phyloP scores from a whole-genome alignment of 2,888 invertebrate genomes.

The Nebria brevicollis region DNA sequence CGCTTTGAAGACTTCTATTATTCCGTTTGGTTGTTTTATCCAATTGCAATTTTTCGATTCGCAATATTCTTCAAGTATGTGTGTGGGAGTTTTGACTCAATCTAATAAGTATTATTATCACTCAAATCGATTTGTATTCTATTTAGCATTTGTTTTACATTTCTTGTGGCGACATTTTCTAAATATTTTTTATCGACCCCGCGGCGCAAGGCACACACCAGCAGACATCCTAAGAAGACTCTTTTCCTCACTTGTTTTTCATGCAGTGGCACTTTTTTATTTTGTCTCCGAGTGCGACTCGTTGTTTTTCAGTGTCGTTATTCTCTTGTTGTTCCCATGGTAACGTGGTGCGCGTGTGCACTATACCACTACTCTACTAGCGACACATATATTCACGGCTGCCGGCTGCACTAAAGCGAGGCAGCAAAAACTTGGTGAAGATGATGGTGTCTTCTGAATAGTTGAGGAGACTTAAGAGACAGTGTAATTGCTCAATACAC shows the following conservation, averaged over 20 bases:
- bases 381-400: background rate
- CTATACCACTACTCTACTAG: background rate
- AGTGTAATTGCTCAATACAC: background rate
- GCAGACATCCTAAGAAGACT: background rate
- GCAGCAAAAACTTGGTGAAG: conserved; percentile 1
- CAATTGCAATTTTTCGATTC: background rate
- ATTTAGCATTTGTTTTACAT: background rate
- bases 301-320: conserved; percentile 1
- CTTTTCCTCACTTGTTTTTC: conserved; percentile 1
- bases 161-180: background rate
- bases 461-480: conserved; percentile 1
- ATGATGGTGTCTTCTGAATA: background rate
- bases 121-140: background rate
- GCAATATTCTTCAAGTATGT: background rate
- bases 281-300: background rate
- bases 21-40: background rate
- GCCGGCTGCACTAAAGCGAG: background rate
- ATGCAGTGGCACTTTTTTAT: background rate
- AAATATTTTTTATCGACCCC: background rate
- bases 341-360: background rate
- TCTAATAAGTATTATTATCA: background rate
- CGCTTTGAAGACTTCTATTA: background rate
- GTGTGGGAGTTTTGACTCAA: background rate
- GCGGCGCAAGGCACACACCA: background rate
- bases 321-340: background rate